These are phyloP conservation scores for Barbus barbus DNA, from an alignment of 2,113 vertebrate genomes.

Conservation along the genomic window DNA sequence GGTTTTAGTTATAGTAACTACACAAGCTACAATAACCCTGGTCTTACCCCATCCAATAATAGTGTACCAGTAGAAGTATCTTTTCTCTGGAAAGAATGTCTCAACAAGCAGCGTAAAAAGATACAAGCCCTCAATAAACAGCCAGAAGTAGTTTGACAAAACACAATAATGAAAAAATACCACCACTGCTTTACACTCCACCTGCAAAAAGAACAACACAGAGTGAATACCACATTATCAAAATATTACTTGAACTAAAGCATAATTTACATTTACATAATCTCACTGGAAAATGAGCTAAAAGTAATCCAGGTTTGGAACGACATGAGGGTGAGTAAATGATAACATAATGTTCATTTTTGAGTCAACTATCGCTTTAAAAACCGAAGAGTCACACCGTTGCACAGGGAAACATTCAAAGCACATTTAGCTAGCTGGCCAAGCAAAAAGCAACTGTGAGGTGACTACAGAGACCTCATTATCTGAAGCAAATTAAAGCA, in stretches of 20 bases:
- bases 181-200: slow-evolving; percentile 94
- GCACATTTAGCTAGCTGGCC: slow-evolving; percentile 11
- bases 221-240: background rate
- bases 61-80: slow-evolving; percentile 96
- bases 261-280: background rate
- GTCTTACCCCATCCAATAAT: slow-evolving; percentile 80
- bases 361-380: background rate
- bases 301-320: no score
- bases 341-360: background rate
- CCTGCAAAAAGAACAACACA: slow-evolving; percentile 69
- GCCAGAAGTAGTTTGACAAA: slow-evolving; percentile 99
- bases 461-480: slow-evolving; percentile 38
- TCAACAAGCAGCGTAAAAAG: slow-evolving; percentile 96
- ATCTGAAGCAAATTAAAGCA: slow-evolving; percentile 34
- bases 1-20: no score
- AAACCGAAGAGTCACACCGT: background rate
- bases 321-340: no score
- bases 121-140: slow-evolving; percentile 96
- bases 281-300: no score
- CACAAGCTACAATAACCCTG: no score
- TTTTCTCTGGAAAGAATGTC: slow-evolving; percentile 94
- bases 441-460: background rate
- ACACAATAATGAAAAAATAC: slow-evolving; percentile 99
- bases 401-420: background rate
- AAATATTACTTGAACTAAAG: background rate